A percentile compares a stretch with the other conserved stretches of the same genome.
phyloP scores from a whole-genome alignment of 2,113 vertebrate species.

The Sapayoa aenigma region DNA sequence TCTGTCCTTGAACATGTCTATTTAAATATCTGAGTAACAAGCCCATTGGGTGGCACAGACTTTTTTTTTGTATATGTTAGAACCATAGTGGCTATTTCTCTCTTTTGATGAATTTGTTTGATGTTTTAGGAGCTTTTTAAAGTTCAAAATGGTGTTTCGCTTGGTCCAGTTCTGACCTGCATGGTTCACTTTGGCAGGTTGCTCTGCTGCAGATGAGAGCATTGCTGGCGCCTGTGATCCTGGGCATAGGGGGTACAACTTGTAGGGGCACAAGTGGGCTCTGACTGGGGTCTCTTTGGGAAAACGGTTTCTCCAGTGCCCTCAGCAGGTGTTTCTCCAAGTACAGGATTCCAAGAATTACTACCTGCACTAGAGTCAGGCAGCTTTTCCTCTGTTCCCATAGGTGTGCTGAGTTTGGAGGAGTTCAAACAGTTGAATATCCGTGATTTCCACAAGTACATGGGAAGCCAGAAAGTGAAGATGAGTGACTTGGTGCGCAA shows the following conservation, averaged over 20 bases:
- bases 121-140: neutral
- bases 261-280: neutral
- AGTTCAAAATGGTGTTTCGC: neutral
- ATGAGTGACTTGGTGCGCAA: constrained; percentile 82
- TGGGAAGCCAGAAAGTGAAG: constrained; percentile 76
- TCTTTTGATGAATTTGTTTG: neutral
- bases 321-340: neutral
- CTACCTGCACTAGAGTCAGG: neutral
- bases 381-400: neutral
- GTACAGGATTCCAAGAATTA: neutral
- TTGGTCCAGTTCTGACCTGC: neutral
- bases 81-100: neutral
- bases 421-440: constrained; percentile 87
- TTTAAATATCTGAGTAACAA: neutral
- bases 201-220: neutral
- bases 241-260: rapidly evolving
- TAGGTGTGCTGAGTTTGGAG: constrained; percentile 86
- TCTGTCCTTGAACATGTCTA: neutral
- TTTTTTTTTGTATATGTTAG: neutral
- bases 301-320: neutral
- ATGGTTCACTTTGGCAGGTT: neutral
- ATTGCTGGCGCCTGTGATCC: neutral
- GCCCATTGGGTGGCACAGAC: neutral
- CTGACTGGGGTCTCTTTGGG: neutral
- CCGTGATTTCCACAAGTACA: constrained; percentile 82